Conservation (phyloP, 2,113 vertebrate genomes). For the Lepidothrix coronata region DNA sequence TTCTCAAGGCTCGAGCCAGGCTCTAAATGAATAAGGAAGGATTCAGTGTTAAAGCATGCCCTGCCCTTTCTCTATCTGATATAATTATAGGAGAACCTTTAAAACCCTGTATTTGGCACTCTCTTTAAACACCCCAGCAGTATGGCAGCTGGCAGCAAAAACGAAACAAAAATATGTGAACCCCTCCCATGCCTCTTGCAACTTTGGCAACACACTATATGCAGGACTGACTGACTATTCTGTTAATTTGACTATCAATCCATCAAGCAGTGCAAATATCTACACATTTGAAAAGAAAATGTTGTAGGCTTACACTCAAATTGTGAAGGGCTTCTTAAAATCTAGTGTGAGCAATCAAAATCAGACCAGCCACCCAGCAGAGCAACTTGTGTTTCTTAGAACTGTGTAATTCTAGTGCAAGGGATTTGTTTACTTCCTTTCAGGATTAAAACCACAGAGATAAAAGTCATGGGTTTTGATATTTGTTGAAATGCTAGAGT, state of each 20-base stretch:
- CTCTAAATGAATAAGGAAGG: constrained; percentile 9
- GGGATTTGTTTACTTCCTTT: not conserved
- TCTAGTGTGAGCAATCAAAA: not conserved
- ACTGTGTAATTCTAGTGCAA: not conserved
- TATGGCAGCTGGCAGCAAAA: constrained; percentile 33
- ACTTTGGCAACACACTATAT: not conserved
- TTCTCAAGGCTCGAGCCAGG: not conserved
- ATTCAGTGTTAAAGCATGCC: not conserved
- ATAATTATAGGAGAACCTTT: constrained; percentile 34
- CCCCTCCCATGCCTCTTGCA: constrained; percentile 48
- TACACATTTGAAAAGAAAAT: not conserved
- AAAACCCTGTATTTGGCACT: constrained; percentile 33
- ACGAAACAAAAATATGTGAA: constrained; percentile 35
- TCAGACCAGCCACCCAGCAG: not conserved
- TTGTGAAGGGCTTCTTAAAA: not conserved
- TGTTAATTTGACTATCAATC: not conserved
- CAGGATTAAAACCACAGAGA: not conserved
- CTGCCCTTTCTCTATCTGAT: constrained; percentile 24
- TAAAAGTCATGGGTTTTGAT: not conserved
- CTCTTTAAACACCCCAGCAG: constrained; percentile 21
- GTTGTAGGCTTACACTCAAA: not conserved
- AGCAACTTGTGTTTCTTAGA: not conserved
- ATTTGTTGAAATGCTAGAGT: not conserved
- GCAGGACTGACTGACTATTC: not conserved
- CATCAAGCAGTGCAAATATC: not conserved